phyloP scores from a whole-genome alignment of 2,888 invertebrate genomes.

The Argyresthia albistria region DNA sequence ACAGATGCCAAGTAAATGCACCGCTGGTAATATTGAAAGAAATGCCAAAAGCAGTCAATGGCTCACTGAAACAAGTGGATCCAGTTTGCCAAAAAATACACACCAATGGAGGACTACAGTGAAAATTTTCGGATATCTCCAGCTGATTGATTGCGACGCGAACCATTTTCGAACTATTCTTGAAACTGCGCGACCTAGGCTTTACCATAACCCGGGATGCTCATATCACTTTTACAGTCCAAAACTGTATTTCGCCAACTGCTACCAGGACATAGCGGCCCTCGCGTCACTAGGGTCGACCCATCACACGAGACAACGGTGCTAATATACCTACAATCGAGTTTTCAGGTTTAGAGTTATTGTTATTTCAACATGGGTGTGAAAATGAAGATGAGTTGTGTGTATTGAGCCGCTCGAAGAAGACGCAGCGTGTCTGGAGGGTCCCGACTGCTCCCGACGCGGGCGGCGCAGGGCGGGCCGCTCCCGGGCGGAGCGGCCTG shows the following conservation, averaged over 20 bases:
- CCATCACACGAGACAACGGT: conserved; percentile 42
- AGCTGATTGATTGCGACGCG: background rate
- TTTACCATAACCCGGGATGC: background rate
- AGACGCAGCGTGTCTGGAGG: conserved; percentile 45
- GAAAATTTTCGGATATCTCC: background rate
- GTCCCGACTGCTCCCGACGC: conserved; percentile 58
- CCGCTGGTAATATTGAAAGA: background rate
- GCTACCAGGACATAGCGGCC: background rate
- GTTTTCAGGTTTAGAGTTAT: conserved; percentile 56
- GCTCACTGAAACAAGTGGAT: background rate
- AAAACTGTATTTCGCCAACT: background rate
- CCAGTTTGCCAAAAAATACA: background rate
- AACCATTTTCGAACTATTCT: background rate
- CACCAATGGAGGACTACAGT: background rate
- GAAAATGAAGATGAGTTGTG: conserved; percentile 21
- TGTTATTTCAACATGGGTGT: conserved; percentile 32
- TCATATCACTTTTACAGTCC: background rate
- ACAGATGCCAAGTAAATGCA: background rate
- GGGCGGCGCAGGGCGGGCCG: conserved; percentile 37
- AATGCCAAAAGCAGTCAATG: background rate
- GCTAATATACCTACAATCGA: conserved; percentile 62
- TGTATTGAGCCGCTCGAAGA: conserved; percentile 10
- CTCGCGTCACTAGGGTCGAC: conserved; percentile 8
- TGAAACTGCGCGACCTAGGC: background rate
- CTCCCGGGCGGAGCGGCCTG: conserved; percentile 53